A percentile compares a stretch with the other conserved stretches of the same genome.
Conservation (phyloP, 2,888 invertebrate species). For the Stenichneumon culpator region DNA sequence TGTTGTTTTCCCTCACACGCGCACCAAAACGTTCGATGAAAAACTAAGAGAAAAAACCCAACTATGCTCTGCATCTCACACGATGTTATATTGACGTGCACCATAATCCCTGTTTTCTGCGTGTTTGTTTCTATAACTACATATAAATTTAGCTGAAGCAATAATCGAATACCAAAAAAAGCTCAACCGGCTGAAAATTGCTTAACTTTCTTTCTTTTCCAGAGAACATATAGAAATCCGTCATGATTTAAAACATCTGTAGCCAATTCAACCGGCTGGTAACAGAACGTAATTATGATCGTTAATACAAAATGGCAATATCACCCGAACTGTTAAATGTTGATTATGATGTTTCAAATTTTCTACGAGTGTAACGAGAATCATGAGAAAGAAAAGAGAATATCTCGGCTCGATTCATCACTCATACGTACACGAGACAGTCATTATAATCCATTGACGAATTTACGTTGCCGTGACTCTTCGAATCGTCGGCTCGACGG, state of each 20-base stretch:
- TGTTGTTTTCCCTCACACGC: not conserved
- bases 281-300: slow-evolving; percentile 66
- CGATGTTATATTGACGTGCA: not conserved
- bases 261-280: slow-evolving; percentile 76
- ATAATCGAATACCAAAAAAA: slow-evolving; percentile 1
- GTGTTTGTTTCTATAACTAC: slow-evolving; percentile 25
- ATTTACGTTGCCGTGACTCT: slow-evolving; percentile 25
- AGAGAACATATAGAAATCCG: slow-evolving; percentile 80
- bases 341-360: slow-evolving; percentile 45
- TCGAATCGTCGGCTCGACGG: slow-evolving; percentile 16
- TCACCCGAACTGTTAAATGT: slow-evolving; percentile 50
- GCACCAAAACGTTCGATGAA: not conserved
- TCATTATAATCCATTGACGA: slow-evolving; percentile 17
- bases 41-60: slow-evolving; percentile 12
- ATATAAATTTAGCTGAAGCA: not conserved
- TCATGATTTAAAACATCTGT: slow-evolving; percentile 83
- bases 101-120: slow-evolving; percentile 2
- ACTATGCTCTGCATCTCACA: slow-evolving; percentile 24
- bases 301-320: slow-evolving; percentile 55
- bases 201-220: slow-evolving; percentile 78
- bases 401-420: slow-evolving; percentile 31
- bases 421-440: slow-evolving; percentile 27
- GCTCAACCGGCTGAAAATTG: slow-evolving; percentile 72
- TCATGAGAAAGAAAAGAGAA: slow-evolving; percentile 3
- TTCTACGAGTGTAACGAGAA: slow-evolving; percentile 6